phyloP scores from a whole-genome alignment of 2,888 invertebrate species.

The Autographa gamma region DNA sequence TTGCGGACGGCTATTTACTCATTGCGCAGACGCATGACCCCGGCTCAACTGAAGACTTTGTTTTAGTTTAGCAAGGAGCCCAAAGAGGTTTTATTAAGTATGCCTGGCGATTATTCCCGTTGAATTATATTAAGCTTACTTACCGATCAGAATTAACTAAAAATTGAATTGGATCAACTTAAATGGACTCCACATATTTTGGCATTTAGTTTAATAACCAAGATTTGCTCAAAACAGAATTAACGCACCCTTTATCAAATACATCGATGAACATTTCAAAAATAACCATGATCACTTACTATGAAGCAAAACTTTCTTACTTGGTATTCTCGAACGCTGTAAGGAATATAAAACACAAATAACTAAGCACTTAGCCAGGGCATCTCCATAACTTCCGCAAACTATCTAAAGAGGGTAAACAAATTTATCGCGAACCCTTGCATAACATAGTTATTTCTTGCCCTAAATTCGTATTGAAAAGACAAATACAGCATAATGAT shows the following conservation, averaged over 20 bases:
- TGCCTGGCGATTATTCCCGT: no score
- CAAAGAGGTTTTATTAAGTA: no score
- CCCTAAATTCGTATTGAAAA: slow-evolving; percentile 10
- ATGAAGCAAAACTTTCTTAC: background rate
- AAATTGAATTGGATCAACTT: no score
- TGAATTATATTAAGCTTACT: no score
- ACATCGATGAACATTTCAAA: background rate
- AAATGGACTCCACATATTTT: no score
- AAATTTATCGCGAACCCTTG: slow-evolving; percentile 3
- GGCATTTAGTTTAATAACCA: no score
- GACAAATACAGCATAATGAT: slow-evolving; percentile 5
- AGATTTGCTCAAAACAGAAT: no score
- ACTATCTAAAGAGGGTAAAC: slow-evolving; percentile 6
- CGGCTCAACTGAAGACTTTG: slow-evolving; percentile 19
- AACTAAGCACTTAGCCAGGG: background rate
- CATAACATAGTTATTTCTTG: slow-evolving; percentile 6
- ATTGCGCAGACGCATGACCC: slow-evolving; percentile 54
- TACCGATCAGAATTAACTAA: no score
- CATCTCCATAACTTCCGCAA: slow-evolving; percentile 4
- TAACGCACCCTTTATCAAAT: background rate
- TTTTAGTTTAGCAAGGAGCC: background rate
- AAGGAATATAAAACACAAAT: slow-evolving; percentile 1
- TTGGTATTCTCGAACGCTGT: background rate
- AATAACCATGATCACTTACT: no score
- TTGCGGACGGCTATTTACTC: slow-evolving; percentile 62